These are phyloP conservation scores for Hypomesus transpacificus DNA, from an alignment of 2,113 vertebrate species.

Conservation along the genomic window DNA sequence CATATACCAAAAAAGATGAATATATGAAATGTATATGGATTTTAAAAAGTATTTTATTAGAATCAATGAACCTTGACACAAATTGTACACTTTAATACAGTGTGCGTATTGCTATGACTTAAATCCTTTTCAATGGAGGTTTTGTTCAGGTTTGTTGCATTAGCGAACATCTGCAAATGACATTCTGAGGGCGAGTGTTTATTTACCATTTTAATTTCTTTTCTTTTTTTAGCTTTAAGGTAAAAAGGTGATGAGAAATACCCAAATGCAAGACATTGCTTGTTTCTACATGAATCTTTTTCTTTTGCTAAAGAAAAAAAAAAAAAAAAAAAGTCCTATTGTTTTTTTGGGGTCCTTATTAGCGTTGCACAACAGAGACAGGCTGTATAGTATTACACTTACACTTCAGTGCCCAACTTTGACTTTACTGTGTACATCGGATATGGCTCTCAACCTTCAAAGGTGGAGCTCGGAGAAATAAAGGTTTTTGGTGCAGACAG, in stretches of 20 bases:
- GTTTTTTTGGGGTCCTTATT: constrained; percentile 36
- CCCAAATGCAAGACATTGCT: constrained; percentile 79
- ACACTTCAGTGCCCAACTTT: constrained; percentile 53
- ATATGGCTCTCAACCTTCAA: constrained; percentile 57
- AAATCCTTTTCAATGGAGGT: constrained; percentile 77
- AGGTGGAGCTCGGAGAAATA: constrained; percentile 54
- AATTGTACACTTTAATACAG: constrained; percentile 77
- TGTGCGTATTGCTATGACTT: constrained; percentile 71
- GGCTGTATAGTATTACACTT: constrained; percentile 53
- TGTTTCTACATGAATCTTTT: constrained; percentile 80
- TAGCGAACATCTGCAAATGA: constrained; percentile 38
- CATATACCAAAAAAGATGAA: constrained; percentile 70
- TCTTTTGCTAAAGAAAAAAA: constrained; percentile 74
- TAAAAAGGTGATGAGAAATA: constrained; percentile 60
- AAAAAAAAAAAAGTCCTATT: constrained; percentile 22
- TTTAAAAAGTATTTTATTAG: constrained; percentile 70
- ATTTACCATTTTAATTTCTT: constrained; percentile 11
- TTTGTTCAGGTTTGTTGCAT: constrained; percentile 73
- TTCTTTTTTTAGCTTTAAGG: constrained; percentile 73
- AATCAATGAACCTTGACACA: constrained; percentile 76
- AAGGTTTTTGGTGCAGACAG: constrained; percentile 53
- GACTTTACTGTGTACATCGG: constrained; percentile 59
- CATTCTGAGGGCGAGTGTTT: constrained; percentile 41
- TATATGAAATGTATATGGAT: constrained; percentile 77
- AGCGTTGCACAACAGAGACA: constrained; percentile 43